Evolutionary conservation across 2,113 vertebrate species (phyloP).

Genomic region (Amia ocellicauda): DNA sequence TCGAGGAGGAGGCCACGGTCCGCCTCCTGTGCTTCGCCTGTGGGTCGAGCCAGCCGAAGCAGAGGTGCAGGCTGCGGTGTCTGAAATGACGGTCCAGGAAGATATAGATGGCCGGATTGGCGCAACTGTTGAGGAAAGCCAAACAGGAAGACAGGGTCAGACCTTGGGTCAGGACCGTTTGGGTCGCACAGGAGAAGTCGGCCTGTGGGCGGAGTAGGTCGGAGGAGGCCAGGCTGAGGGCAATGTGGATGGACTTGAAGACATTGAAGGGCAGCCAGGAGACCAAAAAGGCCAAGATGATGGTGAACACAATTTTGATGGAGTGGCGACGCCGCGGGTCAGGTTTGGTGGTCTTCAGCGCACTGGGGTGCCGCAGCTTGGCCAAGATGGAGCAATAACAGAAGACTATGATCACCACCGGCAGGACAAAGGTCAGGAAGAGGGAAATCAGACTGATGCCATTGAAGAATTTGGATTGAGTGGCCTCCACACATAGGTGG

Average conservation of each 20-base stretch:
- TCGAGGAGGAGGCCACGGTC: slow-evolving; percentile 45
- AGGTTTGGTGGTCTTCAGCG: slow-evolving; percentile 41
- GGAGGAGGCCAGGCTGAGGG: slow-evolving; percentile 39
- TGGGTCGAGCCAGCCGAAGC: slow-evolving; percentile 30
- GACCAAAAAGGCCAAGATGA: slow-evolving; percentile 70
- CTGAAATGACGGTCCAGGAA: slow-evolving; percentile 75
- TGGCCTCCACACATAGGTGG: slow-evolving; percentile 53
- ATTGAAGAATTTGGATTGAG: slow-evolving; percentile 41
- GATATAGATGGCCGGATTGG: slow-evolving; percentile 78
- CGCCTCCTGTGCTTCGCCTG: not conserved
- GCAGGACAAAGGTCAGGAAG: slow-evolving; percentile 72
- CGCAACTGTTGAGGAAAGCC: slow-evolving; percentile 81
- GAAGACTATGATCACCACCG: slow-evolving; percentile 63
- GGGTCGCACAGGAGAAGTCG: slow-evolving; percentile 34
- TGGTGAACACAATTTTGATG: slow-evolving; percentile 73
- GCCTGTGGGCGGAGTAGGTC: not conserved
- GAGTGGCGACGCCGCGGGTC: slow-evolving; percentile 61
- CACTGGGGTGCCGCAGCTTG: slow-evolving; percentile 58
- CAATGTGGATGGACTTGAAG: slow-evolving; percentile 58
- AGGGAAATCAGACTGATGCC: slow-evolving; percentile 56
- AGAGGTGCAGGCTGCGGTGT: slow-evolving; percentile 33
- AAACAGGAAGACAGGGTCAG: slow-evolving; percentile 66
- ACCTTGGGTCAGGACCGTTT: slow-evolving; percentile 45
- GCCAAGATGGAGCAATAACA: slow-evolving; percentile 73
- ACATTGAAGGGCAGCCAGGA: slow-evolving; percentile 81